A percentile compares a stretch with the other conserved stretches of the same genome.
These are phyloP conservation scores for Hippocampus barbouri DNA, from an alignment of 2,113 vertebrate species.

Conservation along the genomic window DNA sequence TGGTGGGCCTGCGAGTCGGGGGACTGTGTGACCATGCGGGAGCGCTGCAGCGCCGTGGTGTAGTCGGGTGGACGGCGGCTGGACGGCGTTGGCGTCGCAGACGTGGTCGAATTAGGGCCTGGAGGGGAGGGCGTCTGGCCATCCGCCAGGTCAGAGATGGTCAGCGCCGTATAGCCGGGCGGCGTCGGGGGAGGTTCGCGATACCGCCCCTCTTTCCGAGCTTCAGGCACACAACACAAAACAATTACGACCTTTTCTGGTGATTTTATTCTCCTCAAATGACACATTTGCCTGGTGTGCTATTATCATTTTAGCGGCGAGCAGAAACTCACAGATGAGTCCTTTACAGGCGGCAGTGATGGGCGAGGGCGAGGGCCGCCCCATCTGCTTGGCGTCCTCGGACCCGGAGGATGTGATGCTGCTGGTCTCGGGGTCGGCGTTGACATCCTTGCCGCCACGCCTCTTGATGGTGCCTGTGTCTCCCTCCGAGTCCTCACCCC, in stretches of 20 bases:
- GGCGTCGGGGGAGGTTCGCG: conserved; percentile 94
- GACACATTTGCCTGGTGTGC: too few species aligned
- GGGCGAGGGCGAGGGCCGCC: conserved; percentile 74
- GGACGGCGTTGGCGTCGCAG: conserved; percentile 53
- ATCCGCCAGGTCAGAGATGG: conserved; percentile 86
- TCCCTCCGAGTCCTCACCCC: conserved; percentile 96
- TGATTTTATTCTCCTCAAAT: too few species aligned
- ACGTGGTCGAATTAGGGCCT: conserved; percentile 21
- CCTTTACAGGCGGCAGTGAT: conserved; percentile 83
- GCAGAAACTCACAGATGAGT: conserved; percentile 77
- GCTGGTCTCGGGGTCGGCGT: conserved; percentile 83
- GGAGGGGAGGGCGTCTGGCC: conserved; percentile 60
- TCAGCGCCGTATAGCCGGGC: conserved; percentile 91
- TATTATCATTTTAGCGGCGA: background rate
- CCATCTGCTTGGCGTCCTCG: conserved; percentile 83
- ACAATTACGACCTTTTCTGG: background rate
- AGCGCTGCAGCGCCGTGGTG: conserved; percentile 92
- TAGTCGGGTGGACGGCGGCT: conserved; percentile 92
- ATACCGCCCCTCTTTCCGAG: conserved; percentile 90
- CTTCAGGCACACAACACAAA: conserved; percentile 55
- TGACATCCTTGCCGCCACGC: conserved; percentile 92
- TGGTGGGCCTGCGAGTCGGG: conserved; percentile 77
- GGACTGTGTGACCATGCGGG: conserved; percentile 88
- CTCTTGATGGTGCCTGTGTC: conserved; percentile 98
- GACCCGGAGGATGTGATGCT: conserved; percentile 80